These are phyloP conservation scores for Camponotus floridanus DNA, from an alignment of 1,140 invertebrate species.

Conservation along the genomic window DNA sequence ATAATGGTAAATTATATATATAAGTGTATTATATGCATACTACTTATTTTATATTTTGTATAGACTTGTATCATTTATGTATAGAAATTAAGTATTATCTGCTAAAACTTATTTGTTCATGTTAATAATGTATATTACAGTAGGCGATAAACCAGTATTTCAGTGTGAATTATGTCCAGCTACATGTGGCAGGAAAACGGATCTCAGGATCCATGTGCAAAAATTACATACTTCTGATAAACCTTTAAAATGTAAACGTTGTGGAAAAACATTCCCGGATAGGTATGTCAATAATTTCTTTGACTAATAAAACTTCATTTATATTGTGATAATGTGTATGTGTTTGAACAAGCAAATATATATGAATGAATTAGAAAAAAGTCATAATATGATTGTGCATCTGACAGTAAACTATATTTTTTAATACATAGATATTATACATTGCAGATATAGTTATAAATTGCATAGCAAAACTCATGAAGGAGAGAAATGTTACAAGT, in stretches of 20 bases:
- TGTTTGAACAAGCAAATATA: neutral
- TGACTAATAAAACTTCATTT: neutral
- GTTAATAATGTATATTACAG: constrained; percentile 82
- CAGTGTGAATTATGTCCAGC: constrained; percentile 98
- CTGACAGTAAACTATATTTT: constrained; percentile 33
- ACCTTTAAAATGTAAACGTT: constrained; percentile 96
- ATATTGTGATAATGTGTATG: neutral
- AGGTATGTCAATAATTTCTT: constrained; percentile 81
- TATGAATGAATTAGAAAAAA: constrained; percentile 11
- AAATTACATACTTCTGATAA: constrained; percentile 98
- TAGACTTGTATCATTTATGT: neutral
- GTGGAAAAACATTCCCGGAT: constrained; percentile 97
- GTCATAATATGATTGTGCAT: neutral
- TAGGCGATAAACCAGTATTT: constrained; percentile 97
- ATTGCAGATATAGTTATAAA: constrained; percentile 90
- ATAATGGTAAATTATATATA: constrained; percentile 90
- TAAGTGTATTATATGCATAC: constrained; percentile 11
- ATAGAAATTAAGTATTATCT: neutral
- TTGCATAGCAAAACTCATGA: constrained; percentile 95
- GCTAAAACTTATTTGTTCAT: neutral
- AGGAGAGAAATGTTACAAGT: constrained; percentile 99
- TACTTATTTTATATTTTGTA: neutral
- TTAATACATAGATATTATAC: constrained; percentile 28
- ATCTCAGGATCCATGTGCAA: constrained; percentile 98
- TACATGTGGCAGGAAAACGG: constrained; percentile 98